phyloP scores from a whole-genome alignment of 1,140 invertebrate species.

The Ectropis grisescens region DNA sequence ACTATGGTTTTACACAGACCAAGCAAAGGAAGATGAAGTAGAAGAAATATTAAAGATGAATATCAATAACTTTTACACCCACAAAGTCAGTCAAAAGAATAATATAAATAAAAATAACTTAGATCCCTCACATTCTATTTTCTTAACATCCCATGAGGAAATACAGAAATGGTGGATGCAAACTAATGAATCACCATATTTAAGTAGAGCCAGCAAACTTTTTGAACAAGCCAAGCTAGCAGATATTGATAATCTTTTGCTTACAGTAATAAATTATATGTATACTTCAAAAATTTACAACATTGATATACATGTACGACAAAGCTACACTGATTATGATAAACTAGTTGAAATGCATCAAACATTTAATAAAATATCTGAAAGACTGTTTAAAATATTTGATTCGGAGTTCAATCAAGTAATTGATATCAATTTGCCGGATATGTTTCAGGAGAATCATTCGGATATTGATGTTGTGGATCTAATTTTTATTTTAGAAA shows the following conservation, averaged over 20 bases:
- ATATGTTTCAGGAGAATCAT: too few species aligned
- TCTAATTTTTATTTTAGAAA: too few species aligned
- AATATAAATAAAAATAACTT: slow-evolving; percentile 5
- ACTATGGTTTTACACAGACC: slow-evolving; percentile 14
- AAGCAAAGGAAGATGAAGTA: slow-evolving; percentile 10
- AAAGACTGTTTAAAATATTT: too few species aligned
- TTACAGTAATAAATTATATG: slow-evolving; percentile 13
- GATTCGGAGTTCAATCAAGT: too few species aligned
- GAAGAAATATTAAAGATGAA: slow-evolving; percentile 10
- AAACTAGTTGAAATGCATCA: too few species aligned
- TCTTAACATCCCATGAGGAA: slow-evolving; percentile 13
- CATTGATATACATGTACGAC: too few species aligned
- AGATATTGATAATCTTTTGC: slow-evolving; percentile 8
- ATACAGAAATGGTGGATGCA: slow-evolving; percentile 18
- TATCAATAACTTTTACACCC: slow-evolving; percentile 3
- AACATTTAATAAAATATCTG: too few species aligned
- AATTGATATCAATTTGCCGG: too few species aligned
- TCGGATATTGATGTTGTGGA: too few species aligned
- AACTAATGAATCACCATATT: slow-evolving; percentile 5
- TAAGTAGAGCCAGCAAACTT: slow-evolving; percentile 9
- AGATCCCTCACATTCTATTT: slow-evolving; percentile 12
- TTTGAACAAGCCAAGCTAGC: slow-evolving; percentile 12
- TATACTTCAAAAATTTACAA: too few species aligned
- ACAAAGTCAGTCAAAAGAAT: slow-evolving; percentile 8
- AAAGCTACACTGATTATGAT: too few species aligned